Conservation (phyloP, 2,888 invertebrate genomes). For the Sarcophaga variegata region DNA sequence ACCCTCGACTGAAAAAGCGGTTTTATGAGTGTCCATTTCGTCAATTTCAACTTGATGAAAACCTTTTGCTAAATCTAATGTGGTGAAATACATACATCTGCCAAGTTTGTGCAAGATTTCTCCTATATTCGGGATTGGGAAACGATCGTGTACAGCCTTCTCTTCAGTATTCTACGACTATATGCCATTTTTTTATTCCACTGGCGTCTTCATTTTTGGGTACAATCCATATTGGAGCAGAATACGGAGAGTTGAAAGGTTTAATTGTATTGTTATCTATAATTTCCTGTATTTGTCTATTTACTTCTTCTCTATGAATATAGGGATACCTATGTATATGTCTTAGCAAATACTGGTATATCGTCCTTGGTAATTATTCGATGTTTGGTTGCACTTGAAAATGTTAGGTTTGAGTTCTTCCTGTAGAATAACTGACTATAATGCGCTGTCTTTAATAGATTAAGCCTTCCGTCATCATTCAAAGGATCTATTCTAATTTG, state of each 20-base stretch:
- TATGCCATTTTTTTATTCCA: slow-evolving; percentile 35
- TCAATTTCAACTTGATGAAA: too few species aligned
- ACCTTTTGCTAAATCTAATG: too few species aligned
- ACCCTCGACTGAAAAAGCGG: too few species aligned
- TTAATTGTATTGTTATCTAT: slow-evolving; percentile 16
- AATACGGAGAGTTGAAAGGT: slow-evolving; percentile 29
- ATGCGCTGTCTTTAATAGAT: not conserved
- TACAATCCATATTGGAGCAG: not conserved
- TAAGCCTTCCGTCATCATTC: slow-evolving; percentile 19
- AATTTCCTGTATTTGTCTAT: slow-evolving; percentile 27
- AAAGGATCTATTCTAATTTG: slow-evolving; percentile 5
- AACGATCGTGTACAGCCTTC: slow-evolving; percentile 23
- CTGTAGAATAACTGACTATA: slow-evolving; percentile 24
- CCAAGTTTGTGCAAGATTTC: slow-evolving; percentile 46
- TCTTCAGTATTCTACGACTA: slow-evolving; percentile 37
- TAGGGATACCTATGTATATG: slow-evolving; percentile 24
- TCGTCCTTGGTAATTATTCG: slow-evolving; percentile 50
- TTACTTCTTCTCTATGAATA: slow-evolving; percentile 17
- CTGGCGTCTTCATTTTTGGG: slow-evolving; percentile 44
- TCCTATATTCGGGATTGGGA: slow-evolving; percentile 33
- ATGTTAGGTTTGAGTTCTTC: slow-evolving; percentile 43
- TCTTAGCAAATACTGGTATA: slow-evolving; percentile 37
- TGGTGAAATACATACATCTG: too few species aligned
- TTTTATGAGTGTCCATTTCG: too few species aligned
- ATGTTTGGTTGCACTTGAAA: slow-evolving; percentile 61